Evolutionary conservation across 2,113 vertebrate genomes (phyloP), one percentile per base, ranked within the genome.

Genomic region (Nesoenas mayeri): DNA sequence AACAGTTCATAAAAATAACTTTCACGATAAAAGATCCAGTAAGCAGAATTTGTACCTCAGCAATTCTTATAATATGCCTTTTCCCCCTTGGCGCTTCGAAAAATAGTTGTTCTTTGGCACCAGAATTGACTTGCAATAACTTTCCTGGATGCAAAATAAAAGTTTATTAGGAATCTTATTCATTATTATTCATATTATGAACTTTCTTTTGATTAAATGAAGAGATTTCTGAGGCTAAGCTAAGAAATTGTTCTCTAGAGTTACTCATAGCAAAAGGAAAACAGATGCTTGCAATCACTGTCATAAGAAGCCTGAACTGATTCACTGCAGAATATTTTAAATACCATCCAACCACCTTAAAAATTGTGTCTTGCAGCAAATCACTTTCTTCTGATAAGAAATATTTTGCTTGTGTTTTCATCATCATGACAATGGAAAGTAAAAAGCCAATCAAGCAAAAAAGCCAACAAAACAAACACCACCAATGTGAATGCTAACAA

Each of bases 21-120:
- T 87, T 53, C 48, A 74, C 10, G 77, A 15, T 38, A 91, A 92
- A 66, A 69, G 88, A 57, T 54, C 29, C 48, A 93, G 54, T 50
- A 70, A 54, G 51, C 24, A 19, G 26, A 85, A 80, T 44, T 81
- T 78, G 34, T 98, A 99, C 98, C 98, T 99, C 98, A 64, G 98
- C 94, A 78, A 97, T 97, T 97, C 98, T 98, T 97, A 99, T 99
- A 86, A 98, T 95, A 78, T 99, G 98, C 71, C 98, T 98, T 94
- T 98, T 98, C 94, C 99, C 99, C 97, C 99, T 98, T 3, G 99
- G 99, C 66, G 99, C 99, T 98, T 99, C 99, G 91, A 99, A 99
- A 98, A 99, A 99, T 5, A 99, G 97, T 84, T 99, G 99, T 96
- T 99, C 99, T 98, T 99, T 99, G 95, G 99, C 98, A 96, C 99